These are phyloP conservation scores for Carassius gibelio DNA, from an alignment of 2,113 vertebrate species.

Conservation along the genomic window DNA sequence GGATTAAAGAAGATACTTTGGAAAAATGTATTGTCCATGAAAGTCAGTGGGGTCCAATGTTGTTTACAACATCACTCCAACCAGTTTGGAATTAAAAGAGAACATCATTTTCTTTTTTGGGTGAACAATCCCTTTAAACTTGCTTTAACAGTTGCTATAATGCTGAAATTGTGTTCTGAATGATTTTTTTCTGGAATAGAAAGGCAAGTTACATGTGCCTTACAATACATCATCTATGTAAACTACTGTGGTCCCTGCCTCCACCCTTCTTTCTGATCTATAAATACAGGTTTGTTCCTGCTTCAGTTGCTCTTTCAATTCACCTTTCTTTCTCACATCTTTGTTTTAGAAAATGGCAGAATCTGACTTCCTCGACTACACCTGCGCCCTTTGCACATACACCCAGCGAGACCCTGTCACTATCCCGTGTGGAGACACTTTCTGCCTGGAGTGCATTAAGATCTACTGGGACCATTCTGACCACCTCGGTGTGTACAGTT, in stretches of 20 bases:
- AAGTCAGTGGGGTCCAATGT: too few species aligned
- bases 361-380: conserved; percentile 60
- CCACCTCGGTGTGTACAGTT: conserved; percentile 75
- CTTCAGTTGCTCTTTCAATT: neutral
- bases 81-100: neutral
- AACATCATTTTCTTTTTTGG: neutral
- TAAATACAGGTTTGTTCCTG: conserved; percentile 48
- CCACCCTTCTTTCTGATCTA: conserved; percentile 11
- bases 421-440: conserved; percentile 78
- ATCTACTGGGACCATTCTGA: conserved; percentile 81
- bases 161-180: neutral
- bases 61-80: neutral
- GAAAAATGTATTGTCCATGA: too few species aligned
- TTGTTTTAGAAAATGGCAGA: conserved; percentile 66
- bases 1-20: too few species aligned
- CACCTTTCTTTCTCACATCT: neutral
- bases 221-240: neutral
- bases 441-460: conserved; percentile 78
- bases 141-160: neutral
- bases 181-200: neutral
- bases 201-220: neutral
- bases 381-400: conserved; percentile 71
- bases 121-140: too few species aligned
- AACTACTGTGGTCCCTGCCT: neutral
- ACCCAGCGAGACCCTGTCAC: conserved; percentile 70